Conservation (phyloP, 2,113 vertebrate genomes). For the Pleuronectes platessa region DNA sequence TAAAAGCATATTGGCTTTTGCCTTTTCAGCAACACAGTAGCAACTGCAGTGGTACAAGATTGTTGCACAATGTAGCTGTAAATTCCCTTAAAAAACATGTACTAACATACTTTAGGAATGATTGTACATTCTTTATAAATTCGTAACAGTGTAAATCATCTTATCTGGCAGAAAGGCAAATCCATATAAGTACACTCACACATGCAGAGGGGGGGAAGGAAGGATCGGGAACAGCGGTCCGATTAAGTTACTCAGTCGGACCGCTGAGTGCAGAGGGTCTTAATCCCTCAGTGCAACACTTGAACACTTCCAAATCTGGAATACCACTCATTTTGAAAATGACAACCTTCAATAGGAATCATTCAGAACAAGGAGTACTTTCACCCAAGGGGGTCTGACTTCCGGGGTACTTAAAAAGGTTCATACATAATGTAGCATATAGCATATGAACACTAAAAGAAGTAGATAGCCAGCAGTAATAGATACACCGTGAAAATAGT, state of each 20-base stretch:
- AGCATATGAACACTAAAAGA: neutral
- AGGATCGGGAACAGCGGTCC: slow-evolving; percentile 33
- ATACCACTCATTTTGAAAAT: slow-evolving; percentile 17
- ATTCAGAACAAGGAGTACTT: too few relatives aligned
- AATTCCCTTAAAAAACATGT: too few relatives aligned
- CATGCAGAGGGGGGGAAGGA: neutral
- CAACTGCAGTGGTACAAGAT: too few relatives aligned
- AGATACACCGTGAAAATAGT: neutral
- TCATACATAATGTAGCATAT: too few relatives aligned
- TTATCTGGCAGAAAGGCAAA: neutral
- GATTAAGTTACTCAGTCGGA: slow-evolving; percentile 59
- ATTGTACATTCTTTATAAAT: neutral
- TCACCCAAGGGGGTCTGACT: too few relatives aligned
- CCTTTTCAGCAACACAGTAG: too few relatives aligned
- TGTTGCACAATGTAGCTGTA: too few relatives aligned
- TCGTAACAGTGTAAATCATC: too few relatives aligned
- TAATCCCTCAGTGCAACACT: slow-evolving; percentile 36
- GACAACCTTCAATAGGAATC: slow-evolving; percentile 35
- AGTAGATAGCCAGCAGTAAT: neutral
- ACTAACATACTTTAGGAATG: too few relatives aligned
- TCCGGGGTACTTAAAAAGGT: too few relatives aligned
- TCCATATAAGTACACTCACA: neutral
- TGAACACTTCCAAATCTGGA: slow-evolving; percentile 21
- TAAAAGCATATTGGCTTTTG: too few relatives aligned
- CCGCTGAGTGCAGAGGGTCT: slow-evolving; percentile 48